Conservation (phyloP, 2,113 vertebrate species). For the Edolisoma coerulescens region DNA sequence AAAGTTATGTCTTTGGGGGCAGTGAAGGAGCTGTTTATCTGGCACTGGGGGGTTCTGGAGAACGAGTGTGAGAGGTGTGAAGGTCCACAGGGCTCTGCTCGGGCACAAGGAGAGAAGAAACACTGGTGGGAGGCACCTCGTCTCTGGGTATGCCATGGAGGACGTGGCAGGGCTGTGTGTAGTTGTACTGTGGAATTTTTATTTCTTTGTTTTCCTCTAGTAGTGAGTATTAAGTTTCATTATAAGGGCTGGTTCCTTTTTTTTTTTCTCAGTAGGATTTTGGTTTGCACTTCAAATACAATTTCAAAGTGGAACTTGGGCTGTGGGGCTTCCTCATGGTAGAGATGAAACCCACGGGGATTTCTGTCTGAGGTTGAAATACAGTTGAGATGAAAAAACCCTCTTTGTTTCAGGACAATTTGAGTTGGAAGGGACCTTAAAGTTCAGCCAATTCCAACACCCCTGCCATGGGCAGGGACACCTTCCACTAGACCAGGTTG, state of each 20-base stretch:
- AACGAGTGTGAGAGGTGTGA: rapidly evolving
- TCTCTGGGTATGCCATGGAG: not conserved
- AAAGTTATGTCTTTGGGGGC: not conserved
- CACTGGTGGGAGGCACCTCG: rapidly evolving
- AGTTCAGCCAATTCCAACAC: not conserved
- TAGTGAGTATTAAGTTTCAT: not conserved
- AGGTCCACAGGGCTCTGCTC: rapidly evolving
- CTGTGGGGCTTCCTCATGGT: not conserved
- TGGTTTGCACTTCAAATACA: not conserved
- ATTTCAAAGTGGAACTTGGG: not conserved
- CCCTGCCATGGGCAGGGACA: not conserved
- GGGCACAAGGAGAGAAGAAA: not conserved
- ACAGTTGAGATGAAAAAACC: not conserved
- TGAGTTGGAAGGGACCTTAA: not conserved
- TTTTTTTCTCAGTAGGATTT: not conserved
- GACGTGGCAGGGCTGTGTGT: not conserved
- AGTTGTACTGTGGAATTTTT: not conserved
- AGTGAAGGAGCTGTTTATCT: not conserved
- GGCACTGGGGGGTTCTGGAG: not conserved
- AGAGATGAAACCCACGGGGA: not conserved
- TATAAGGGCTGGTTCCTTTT: not conserved
- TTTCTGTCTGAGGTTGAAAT: not conserved
- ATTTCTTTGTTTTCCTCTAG: not conserved
- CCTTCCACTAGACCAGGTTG: not conserved
- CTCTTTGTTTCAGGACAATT: not conserved